Percentiles rank a stretch among this genome's conserved stretches.
phyloP scores from a whole-genome alignment of 1,140 invertebrate genomes.

The Telenomus remus region DNA sequence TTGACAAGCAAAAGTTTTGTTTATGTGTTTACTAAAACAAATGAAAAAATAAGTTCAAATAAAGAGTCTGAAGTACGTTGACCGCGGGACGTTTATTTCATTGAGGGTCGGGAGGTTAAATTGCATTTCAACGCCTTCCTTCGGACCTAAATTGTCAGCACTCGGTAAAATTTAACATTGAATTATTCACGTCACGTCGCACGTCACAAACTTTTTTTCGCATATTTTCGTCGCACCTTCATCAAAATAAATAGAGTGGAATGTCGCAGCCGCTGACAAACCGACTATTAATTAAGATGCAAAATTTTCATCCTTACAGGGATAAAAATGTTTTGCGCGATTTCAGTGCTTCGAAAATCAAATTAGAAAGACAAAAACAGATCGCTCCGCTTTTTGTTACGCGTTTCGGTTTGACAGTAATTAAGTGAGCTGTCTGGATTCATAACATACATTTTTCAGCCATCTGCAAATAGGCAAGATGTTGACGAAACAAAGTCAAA shows the following conservation, averaged over 20 bases:
- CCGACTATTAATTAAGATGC: slow-evolving; percentile 7
- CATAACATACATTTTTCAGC: neutral
- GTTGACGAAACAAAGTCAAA: slow-evolving; percentile 23
- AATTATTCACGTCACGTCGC: slow-evolving; percentile 23
- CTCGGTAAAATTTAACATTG: slow-evolving; percentile 32
- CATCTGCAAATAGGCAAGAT: slow-evolving; percentile 10
- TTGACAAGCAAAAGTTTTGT: neutral
- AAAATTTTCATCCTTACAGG: neutral
- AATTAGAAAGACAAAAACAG: slow-evolving; percentile 16
- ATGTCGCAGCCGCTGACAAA: slow-evolving; percentile 3
- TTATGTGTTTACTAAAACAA: slow-evolving; percentile 8
- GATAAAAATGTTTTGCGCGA: neutral
- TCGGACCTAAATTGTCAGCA: slow-evolving; percentile 39
- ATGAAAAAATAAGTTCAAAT: neutral
- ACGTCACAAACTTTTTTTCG: slow-evolving; percentile 3
- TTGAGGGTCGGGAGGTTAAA: slow-evolving; percentile 22
- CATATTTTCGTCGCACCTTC: slow-evolving; percentile 23
- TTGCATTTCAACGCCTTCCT: slow-evolving; percentile 38
- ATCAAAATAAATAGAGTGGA: slow-evolving; percentile 13
- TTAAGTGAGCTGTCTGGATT: slow-evolving; percentile 10
- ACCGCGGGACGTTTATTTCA: slow-evolving; percentile 41
- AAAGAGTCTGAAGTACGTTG: slow-evolving; percentile 36
- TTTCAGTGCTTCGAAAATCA: slow-evolving; percentile 4
- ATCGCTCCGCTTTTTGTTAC: slow-evolving; percentile 19
- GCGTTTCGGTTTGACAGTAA: slow-evolving; percentile 2